Evolutionary conservation across 2,888 invertebrate species (phyloP).

Genomic region (Cetonia aurata): DNA sequence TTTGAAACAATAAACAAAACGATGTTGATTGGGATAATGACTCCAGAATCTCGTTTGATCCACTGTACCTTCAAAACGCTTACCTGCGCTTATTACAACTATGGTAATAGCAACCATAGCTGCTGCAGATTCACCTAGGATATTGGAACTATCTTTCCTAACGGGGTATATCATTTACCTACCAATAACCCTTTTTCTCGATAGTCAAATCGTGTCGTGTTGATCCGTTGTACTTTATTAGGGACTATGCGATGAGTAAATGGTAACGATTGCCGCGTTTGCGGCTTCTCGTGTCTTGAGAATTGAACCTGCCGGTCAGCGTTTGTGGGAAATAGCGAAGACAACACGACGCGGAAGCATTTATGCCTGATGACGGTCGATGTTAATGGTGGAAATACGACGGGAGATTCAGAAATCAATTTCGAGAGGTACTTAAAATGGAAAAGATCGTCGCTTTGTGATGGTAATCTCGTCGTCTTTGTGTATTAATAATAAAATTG

Average conservation of each 20-base stretch:
- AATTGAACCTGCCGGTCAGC: neutral
- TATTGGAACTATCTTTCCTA: conserved; percentile 2
- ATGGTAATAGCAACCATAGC: conserved; percentile 12
- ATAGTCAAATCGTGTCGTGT: conserved; percentile 29
- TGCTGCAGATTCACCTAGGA: conserved; percentile 2
- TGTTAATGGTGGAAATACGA: no score
- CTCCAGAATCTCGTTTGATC: neutral
- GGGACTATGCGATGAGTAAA: conserved; percentile 14
- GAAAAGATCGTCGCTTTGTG: no score
- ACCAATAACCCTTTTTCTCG: conserved; percentile 12
- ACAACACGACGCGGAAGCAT: conserved; percentile 12
- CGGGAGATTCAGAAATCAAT: no score
- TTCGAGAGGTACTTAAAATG: no score
- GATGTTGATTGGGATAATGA: no score
- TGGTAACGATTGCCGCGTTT: neutral
- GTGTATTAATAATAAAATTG: no score
- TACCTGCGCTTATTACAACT: neutral
- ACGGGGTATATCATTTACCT: conserved; percentile 9
- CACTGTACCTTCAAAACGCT: neutral
- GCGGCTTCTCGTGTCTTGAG: conserved; percentile 14
- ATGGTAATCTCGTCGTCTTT: no score
- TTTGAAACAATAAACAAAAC: no score
- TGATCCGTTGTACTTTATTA: conserved; percentile 18
- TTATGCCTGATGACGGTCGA: no score
- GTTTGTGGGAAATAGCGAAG: neutral